Evolutionary conservation across 2,797 vertebrate species (phyloP).

Genomic region (Brotula barbata): DNA sequence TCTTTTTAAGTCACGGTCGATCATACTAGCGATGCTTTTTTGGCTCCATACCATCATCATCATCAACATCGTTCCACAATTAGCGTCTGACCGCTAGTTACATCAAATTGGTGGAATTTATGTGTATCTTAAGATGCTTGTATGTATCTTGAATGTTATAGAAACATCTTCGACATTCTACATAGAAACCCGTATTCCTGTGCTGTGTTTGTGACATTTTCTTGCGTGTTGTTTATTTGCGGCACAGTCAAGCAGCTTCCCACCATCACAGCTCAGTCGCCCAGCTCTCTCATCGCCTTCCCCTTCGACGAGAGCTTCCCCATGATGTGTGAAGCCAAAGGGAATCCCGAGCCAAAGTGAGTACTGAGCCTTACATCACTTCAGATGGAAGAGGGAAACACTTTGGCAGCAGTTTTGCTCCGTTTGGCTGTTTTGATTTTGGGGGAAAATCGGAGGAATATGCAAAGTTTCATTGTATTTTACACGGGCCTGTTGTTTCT

Average conservation of each 20-base stretch:
- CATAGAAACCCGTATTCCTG: constrained; percentile 5
- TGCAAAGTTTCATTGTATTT: too few relatives aligned
- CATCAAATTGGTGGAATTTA: too few relatives aligned
- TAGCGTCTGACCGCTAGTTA: too few relatives aligned
- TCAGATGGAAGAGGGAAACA: constrained; percentile 10
- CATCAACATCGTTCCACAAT: not conserved
- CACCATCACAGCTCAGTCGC: constrained; percentile 86
- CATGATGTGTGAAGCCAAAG: constrained; percentile 91
- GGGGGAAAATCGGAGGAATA: too few relatives aligned
- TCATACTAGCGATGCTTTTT: constrained; percentile 5
- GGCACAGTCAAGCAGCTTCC: constrained; percentile 91
- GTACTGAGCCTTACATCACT: constrained; percentile 54
- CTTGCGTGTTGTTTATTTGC: constrained; percentile 47
- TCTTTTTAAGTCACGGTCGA: constrained; percentile 9
- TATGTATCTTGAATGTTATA: too few relatives aligned
- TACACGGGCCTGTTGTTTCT: constrained; percentile 33
- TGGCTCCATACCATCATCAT: constrained; percentile 14
- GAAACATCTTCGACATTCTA: not conserved
- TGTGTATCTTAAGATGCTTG: too few relatives aligned
- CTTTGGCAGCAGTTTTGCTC: too few relatives aligned
- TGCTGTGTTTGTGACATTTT: constrained; percentile 30
- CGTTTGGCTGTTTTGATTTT: not conserved
- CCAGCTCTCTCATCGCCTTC: constrained; percentile 86
- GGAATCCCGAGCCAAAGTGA: constrained; percentile 91
- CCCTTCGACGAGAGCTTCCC: constrained; percentile 91